Evolutionary conservation across 2,888 invertebrate species (phyloP).

Genomic region (Cenopis cana): DNA sequence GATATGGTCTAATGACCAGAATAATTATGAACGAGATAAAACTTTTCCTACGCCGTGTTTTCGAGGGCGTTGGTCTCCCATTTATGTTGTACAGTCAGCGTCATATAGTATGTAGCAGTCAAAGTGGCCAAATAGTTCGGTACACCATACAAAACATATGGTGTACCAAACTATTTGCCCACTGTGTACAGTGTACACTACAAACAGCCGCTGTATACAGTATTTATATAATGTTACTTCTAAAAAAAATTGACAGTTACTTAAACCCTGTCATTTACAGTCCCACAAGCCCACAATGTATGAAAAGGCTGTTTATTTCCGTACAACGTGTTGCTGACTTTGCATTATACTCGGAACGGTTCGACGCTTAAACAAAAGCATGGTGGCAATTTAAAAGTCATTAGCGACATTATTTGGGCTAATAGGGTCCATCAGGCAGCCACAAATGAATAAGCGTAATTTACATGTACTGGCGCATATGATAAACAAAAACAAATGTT

Average conservation of each 20-base stretch:
- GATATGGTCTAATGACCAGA: neutral
- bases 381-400: conserved; percentile 35
- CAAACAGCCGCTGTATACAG: too few relatives aligned
- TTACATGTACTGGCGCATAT: conserved; percentile 2
- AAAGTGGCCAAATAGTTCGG: too few relatives aligned
- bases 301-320: neutral
- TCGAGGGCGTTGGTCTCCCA: neutral
- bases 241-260: too few relatives aligned
- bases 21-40: neutral
- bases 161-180: too few relatives aligned
- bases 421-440: conserved; percentile 33
- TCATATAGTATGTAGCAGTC: too few relatives aligned
- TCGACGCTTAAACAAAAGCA: conserved; percentile 20
- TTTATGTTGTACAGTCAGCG: too few relatives aligned
- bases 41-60: neutral
- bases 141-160: too few relatives aligned
- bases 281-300: neutral
- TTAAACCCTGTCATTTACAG: too few relatives aligned
- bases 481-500: conserved; percentile 2
- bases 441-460: conserved; percentile 3
- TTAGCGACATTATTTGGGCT: conserved; percentile 39
- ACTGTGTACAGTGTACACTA: too few relatives aligned
- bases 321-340: neutral
- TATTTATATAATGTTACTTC: too few relatives aligned
- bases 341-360: neutral